These are phyloP conservation scores for Megalops cyprinoides DNA, from an alignment of 2,797 vertebrate genomes.

Conservation along the genomic window DNA sequence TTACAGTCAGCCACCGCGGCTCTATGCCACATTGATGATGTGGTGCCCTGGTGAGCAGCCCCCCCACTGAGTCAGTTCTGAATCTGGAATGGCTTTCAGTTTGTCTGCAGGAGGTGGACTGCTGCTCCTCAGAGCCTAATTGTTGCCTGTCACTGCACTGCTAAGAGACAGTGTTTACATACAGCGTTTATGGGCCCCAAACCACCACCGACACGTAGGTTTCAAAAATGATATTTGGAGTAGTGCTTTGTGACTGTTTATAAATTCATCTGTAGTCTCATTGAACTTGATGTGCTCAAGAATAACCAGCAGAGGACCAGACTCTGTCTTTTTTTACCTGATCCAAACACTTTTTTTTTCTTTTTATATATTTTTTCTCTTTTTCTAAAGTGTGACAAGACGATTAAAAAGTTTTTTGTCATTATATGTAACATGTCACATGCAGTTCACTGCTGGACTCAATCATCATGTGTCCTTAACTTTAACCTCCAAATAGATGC, in stretches of 20 bases:
- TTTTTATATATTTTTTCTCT: too few species aligned
- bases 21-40: constrained; percentile 40
- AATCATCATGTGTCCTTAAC: too few species aligned
- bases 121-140: constrained; percentile 6
- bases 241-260: not conserved
- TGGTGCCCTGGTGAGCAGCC: constrained; percentile 6
- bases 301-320: not conserved
- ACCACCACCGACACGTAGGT: not conserved
- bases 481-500: too few species aligned
- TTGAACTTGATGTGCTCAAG: constrained; percentile 12
- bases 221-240: constrained; percentile 6
- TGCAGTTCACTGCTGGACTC: too few species aligned
- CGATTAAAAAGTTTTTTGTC: not conserved
- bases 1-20: constrained; percentile 22
- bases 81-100: not conserved
- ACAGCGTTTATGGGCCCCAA: not conserved
- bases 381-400: not conserved
- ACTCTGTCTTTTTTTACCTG: not conserved
- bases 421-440: too few species aligned
- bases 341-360: not conserved
- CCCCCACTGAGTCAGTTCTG: not conserved
- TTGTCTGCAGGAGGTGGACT: not conserved
- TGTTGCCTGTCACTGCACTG: not conserved
- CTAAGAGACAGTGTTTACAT: constrained; percentile 8
- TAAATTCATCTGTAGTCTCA: not conserved